These are phyloP conservation scores for Chaetophractus vellerosus DNA, from an alignment of 2,797 vertebrate species.

Conservation along the genomic window DNA sequence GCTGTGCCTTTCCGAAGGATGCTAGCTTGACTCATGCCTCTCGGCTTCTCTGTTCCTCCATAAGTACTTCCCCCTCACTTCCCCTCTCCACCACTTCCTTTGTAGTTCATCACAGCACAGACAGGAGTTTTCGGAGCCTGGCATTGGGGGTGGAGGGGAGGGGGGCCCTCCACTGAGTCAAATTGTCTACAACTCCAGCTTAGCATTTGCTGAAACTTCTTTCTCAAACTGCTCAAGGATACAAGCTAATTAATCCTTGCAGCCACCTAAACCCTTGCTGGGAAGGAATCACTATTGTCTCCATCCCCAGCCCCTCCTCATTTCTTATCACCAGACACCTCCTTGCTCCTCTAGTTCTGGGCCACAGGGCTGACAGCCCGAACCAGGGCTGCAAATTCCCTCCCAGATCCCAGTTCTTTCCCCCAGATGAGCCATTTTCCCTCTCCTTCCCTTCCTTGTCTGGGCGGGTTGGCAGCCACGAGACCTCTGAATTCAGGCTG, in stretches of 20 bases:
- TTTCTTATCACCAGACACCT: constrained; percentile 55
- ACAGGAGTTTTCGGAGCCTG: constrained; percentile 56
- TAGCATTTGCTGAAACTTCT: constrained; percentile 68
- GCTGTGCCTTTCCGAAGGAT: not conserved
- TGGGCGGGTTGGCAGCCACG: not conserved
- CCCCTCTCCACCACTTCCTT: constrained; percentile 33
- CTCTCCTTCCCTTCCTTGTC: not conserved
- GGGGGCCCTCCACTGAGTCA: constrained; percentile 69
- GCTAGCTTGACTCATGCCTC: constrained; percentile 67
- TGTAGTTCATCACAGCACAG: constrained; percentile 24
- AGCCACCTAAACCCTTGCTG: constrained; percentile 69
- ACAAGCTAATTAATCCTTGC: constrained; percentile 72
- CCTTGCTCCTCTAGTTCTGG: not conserved
- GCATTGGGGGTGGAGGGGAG: not conserved
- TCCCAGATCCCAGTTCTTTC: constrained; percentile 35
- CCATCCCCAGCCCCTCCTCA: not conserved
- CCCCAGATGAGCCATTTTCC: not conserved
- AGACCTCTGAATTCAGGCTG: constrained; percentile 13
- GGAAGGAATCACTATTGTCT: constrained; percentile 54
- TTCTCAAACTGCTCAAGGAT: constrained; percentile 78
- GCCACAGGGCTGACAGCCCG: constrained; percentile 37
- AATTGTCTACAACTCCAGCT: constrained; percentile 62
- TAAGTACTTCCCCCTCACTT: constrained; percentile 36
- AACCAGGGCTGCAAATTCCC: constrained; percentile 61
- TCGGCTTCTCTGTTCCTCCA: constrained; percentile 44